Conservation (phyloP, 2,888 invertebrate genomes). For the Unio pictorum region DNA sequence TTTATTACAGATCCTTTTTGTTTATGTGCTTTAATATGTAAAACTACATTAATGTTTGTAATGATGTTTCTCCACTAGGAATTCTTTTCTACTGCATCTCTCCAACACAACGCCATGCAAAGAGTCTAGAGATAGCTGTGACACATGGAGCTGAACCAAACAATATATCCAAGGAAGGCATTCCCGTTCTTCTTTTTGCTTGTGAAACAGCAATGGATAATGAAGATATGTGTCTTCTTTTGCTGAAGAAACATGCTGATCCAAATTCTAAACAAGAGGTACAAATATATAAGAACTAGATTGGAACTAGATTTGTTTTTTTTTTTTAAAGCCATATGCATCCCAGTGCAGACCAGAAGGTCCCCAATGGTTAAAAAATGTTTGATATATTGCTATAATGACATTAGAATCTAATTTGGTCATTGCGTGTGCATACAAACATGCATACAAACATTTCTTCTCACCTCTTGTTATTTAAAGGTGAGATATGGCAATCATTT, state of each 20-base stretch:
- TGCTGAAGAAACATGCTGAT: slow-evolving; percentile 68
- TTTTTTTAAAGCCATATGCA: too few species aligned
- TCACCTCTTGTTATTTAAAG: too few species aligned
- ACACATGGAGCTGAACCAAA: slow-evolving; percentile 69
- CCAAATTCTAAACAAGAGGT: slow-evolving; percentile 67
- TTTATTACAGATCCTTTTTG: background rate
- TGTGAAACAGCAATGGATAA: slow-evolving; percentile 70
- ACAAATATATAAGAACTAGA: background rate
- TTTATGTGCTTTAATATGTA: background rate
- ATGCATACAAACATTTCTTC: too few species aligned
- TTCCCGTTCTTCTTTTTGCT: slow-evolving; percentile 65
- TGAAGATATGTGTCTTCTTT: slow-evolving; percentile 66
- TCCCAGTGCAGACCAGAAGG: too few species aligned
- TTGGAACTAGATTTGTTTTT: too few species aligned
- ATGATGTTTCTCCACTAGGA: slow-evolving; percentile 42
- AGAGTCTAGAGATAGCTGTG: slow-evolving; percentile 68
- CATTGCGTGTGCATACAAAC: too few species aligned
- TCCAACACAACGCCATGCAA: slow-evolving; percentile 68
- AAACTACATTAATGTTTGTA: background rate
- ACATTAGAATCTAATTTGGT: too few species aligned
- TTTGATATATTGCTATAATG: too few species aligned
- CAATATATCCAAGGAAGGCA: slow-evolving; percentile 65
- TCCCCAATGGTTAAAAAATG: too few species aligned
- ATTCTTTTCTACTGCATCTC: slow-evolving; percentile 69
- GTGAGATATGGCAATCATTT: too few species aligned